A percentile compares a stretch with the other conserved stretches of the same genome.
These are phyloP conservation scores for Micropterix aruncella DNA, from an alignment of 2,888 invertebrate species.

Conservation along the genomic window DNA sequence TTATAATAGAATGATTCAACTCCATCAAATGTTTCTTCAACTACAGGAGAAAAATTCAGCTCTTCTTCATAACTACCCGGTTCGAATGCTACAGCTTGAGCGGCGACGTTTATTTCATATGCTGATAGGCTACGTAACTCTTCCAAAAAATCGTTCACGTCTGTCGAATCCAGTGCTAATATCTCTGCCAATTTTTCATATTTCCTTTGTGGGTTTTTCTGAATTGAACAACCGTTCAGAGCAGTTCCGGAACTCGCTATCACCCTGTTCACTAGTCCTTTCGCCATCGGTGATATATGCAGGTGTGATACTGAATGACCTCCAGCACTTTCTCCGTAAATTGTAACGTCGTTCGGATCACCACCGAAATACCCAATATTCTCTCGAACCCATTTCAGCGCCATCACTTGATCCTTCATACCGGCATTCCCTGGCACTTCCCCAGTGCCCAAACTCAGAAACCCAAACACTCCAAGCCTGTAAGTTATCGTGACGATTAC, in stretches of 20 bases:
- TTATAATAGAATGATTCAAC: not conserved
- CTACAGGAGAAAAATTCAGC: not conserved
- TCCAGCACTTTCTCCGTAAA: constrained; percentile 30
- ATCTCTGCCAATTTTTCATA: not conserved
- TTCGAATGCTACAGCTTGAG: not conserved
- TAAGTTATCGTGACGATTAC: constrained; percentile 29
- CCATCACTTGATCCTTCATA: constrained; percentile 25
- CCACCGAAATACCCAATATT: constrained; percentile 27
- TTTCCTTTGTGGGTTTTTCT: not conserved
- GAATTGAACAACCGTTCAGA: constrained; percentile 17
- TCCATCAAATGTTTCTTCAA: not conserved
- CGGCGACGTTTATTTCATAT: not conserved
- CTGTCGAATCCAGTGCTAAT: not conserved
- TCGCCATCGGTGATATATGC: constrained; percentile 22
- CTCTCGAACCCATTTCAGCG: constrained; percentile 25
- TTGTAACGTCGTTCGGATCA: constrained; percentile 22
- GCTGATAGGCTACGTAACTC: not conserved
- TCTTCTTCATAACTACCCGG: not conserved
- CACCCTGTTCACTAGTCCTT: constrained; percentile 22
- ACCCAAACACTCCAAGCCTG: constrained; percentile 25
- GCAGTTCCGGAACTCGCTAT: constrained; percentile 24
- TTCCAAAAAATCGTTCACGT: not conserved
- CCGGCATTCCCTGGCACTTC: constrained; percentile 30
- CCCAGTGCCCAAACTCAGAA: constrained; percentile 23
- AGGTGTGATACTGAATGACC: constrained; percentile 19